These are phyloP conservation scores for Cyanoderma ruficeps DNA, from an alignment of 2,113 vertebrate genomes.

Conservation along the genomic window DNA sequence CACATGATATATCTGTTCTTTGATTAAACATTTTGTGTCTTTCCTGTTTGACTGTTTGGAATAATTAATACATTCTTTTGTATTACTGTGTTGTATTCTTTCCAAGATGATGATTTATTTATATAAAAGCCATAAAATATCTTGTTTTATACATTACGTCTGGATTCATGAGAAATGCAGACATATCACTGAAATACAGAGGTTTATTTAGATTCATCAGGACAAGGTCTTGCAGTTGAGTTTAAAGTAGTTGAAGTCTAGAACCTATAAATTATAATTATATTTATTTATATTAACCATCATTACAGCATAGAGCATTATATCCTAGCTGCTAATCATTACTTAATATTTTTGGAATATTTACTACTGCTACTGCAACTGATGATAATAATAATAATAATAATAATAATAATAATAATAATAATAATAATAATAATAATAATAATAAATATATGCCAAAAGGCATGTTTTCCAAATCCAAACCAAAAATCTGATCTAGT, in stretches of 20 bases:
- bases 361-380: neutral
- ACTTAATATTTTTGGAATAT: neutral
- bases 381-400: neutral
- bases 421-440: neutral
- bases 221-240: neutral
- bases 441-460: neutral
- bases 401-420: neutral
- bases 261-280: neutral
- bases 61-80: neutral
- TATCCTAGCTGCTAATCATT: neutral
- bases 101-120: constrained; percentile 11
- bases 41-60: neutral
- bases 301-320: neutral
- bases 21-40: neutral
- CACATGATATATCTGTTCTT: neutral
- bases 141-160: neutral
- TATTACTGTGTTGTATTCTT: neutral
- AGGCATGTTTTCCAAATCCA: neutral
- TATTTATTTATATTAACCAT: neutral
- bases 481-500: neutral
- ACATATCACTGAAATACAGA: neutral
- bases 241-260: neutral
- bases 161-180: neutral
- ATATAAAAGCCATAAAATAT: neutral
- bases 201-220: neutral